Evolutionary conservation across 1,140 invertebrate genomes (phyloP), one percentile per base, ranked within the genome.

Genomic region (Zaprionus taronus): DNA sequence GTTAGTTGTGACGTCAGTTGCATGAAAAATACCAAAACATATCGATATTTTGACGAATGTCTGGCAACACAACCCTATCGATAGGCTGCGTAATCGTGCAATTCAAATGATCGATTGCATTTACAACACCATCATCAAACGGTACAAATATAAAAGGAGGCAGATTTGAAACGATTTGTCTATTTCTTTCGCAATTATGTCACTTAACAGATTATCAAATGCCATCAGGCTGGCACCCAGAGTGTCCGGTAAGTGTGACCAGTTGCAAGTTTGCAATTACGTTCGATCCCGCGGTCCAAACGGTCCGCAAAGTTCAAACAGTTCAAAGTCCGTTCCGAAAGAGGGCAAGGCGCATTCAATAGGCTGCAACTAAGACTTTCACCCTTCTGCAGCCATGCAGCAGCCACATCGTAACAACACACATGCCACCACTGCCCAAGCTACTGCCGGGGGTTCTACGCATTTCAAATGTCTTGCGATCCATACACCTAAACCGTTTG

Each of bases 401-500:
- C 68, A 79, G 62, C 60, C 69, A 0, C 24, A 66, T 4, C 65
- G 83, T 6, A 77, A 89, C 15, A 71, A 83, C 15, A 72, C 66
- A 38, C 34, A 20, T 14, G 56, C 63, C 64, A 49, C 71, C 47
- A 17, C 51, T 5, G 70, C 17, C 17, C 41, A 47, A 2, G 41
- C 22, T 44, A 62, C 28, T 7, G 36, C 12, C 11, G 66, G n/a
- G 24, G 65, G 47, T 0, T 51, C 20, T 1, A 51, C 51, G 15
- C 28, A 80, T 1, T 96, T 94, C 84, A 94, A 98, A 91, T 97
- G 96, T 1, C 84, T 99, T 56, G 93, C 94, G 22, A 94, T 99
- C 14, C 95, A 95, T 6, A 94, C 95, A 14, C 97, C 97, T 1
- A 95, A 96, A 91, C 95, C 96, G 76, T 96, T 95, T 95, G 97